phyloP scores from a whole-genome alignment of 2,113 vertebrate species.

The Forbesichthys papilliferus region DNA sequence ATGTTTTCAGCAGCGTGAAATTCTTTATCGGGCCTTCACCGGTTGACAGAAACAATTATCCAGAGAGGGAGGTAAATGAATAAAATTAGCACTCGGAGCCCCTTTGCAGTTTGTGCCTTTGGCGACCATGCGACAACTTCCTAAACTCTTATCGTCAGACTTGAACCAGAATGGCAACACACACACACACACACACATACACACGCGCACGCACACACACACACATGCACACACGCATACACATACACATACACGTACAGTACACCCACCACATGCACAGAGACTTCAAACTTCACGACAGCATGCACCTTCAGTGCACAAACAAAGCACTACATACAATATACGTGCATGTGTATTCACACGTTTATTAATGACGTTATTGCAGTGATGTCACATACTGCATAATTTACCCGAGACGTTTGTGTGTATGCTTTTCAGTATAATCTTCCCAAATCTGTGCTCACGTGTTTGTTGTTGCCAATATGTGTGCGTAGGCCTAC shows the following conservation, averaged over 20 bases:
- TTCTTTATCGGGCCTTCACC: constrained; percentile 76
- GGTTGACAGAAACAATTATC: constrained; percentile 81
- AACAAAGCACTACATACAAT: constrained; percentile 9
- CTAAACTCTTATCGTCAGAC: constrained; percentile 68
- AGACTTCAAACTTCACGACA: too few species aligned
- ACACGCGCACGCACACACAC: constrained; percentile 27
- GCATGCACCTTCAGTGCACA: constrained; percentile 15
- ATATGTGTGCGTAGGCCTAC: background rate
- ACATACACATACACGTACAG: constrained; percentile 13
- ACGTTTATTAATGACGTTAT: constrained; percentile 40
- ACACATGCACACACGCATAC: constrained; percentile 9
- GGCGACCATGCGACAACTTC: constrained; percentile 63
- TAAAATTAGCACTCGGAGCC: constrained; percentile 73
- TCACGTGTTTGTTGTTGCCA: background rate
- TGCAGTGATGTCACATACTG: constrained; percentile 7
- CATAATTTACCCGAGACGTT: too few species aligned
- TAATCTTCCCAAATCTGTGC: background rate
- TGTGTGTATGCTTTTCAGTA: background rate
- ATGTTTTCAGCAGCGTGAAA: constrained; percentile 75
- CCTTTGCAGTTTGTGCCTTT: constrained; percentile 63
- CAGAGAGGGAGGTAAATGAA: constrained; percentile 77
- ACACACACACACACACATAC: constrained; percentile 28
- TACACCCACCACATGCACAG: background rate
- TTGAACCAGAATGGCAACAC: constrained; percentile 43
- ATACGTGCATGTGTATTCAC: constrained; percentile 4